Base-by-base conservation (phyloP, 2,888 invertebrate genomes). In the Cheiracanthium punctorium region DNA sequence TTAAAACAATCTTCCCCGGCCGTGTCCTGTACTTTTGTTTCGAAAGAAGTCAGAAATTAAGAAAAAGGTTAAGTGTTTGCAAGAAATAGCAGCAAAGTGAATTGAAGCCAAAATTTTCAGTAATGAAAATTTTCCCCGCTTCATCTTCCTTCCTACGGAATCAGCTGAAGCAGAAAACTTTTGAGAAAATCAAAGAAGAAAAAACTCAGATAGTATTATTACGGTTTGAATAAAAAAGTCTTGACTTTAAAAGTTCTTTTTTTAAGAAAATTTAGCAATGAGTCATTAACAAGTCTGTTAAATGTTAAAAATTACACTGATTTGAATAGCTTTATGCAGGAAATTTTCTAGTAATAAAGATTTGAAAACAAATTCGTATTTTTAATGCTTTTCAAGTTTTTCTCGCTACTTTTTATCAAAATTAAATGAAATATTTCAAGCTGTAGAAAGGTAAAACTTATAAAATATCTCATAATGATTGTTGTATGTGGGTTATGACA, bases 141-240 rank as follows among this genome's bases (percentile, higher is more conserved):
- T 32, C 30, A 73, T 73, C 69, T 69, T 81, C 33, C 71, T 65
- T 58, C 20, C 58, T 67, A 75, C 69, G 28, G 74, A n/a, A 74
- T 74, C 69, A 77, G 65, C 64, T 82, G 71, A 73, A 81, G 76
- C 76, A 71, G 76, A 82, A 82, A 82, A 82, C 43, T 76, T 70
- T 82, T 76, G 33, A 76, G 64, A 82, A 82, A 70, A 77, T 67
- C 71, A 75, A 41, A 30, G 41, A 58, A 58, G 43, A 81, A 81
- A 74, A 70, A 82, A 70, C 76, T 24, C 17, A 0, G 69, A 24
- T 30, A 17, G 76, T 41, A 32, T 70, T 82, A 76, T 82, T n/a
- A n/a, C n/a, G n/a, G 43, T 64, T 77, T 71, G 43, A 69, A 20
- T n/a, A 29, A 41, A 48, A 67, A 69, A 67, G n/a, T n/a, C n/a